Evolutionary conservation across 2,888 invertebrate species (phyloP), one percentile per base, ranked within the genome.

Genomic region (Lochmaea capreae): DNA sequence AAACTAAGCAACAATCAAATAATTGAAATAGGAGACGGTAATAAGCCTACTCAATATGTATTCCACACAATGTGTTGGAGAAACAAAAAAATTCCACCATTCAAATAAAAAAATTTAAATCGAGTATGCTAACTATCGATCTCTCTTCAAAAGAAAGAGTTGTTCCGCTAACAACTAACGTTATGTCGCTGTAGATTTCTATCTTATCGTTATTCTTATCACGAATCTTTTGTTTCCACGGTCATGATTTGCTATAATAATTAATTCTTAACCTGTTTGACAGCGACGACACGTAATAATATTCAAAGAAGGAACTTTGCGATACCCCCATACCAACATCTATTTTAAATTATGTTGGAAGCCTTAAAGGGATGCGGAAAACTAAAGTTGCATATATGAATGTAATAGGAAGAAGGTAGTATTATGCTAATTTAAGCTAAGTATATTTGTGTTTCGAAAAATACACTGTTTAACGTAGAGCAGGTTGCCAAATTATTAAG

Each of bases 131-230:
- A 59, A 59, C 67, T 22, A 67, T 63, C 46, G 58, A 65, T 71
- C 71, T 54, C 16, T 16, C 16, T 59, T 71, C 58, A 14, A 3
- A 59, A 67, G 65, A 71, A 67, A 74, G 71, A 76, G 74, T 71
- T 74, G 76, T 76, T 73, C 65, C 33, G 43, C 65, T 72, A 54
- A 62, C 63, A 62, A 67, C 71, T 74, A 74, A 71, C 57, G 67
- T 71, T 65, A 72, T 59, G 67, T 65, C 73, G 63, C 59, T 69
- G 73, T 76, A 72, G 74, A 76, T 77, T 54, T 69, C 71, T 71
- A 76, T 77, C 76, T 77, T 77, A 76, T 77, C 77, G 71, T 65
- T 61, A 77, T 78, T 78, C 77, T 63, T 69, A 77, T 76, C 78
- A 74, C 72, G 78, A 67, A 75, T 78, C 73, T 75, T 76, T 76